Evolutionary conservation across 2,797 vertebrate genomes (phyloP).

Genomic region (Dendrocincla fuliginosa): DNA sequence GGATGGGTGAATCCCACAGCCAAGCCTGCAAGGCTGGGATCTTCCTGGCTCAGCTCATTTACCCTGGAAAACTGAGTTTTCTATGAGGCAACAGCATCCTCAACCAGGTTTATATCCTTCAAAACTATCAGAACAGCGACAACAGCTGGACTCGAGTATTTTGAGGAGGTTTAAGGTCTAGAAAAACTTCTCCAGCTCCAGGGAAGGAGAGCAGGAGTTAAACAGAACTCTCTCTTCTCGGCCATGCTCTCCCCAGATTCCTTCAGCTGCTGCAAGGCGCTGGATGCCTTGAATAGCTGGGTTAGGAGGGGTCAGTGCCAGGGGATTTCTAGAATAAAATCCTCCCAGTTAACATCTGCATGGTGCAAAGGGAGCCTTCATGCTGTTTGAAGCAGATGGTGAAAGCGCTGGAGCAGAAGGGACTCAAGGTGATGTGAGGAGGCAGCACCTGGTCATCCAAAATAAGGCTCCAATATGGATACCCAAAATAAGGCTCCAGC

Average conservation of each 20-base stretch:
- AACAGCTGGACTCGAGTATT: not conserved
- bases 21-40: not conserved
- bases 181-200: not conserved
- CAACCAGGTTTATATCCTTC: not conserved
- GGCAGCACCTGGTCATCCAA: not conserved
- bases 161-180: not conserved
- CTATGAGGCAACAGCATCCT: not conserved
- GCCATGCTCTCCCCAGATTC: not conserved
- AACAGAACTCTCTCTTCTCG: not conserved
- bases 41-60: not conserved
- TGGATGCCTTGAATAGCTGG: not conserved
- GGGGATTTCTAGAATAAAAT: not conserved
- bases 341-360: not conserved
- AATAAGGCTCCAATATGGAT: not conserved
- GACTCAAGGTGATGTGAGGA: not conserved
- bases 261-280: not conserved
- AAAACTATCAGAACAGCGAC: not conserved
- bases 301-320: not conserved
- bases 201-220: not conserved
- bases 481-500: not conserved
- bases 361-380: not conserved
- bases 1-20: not conserved
- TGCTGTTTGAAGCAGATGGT: fast-evolving
- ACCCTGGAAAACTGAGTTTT: not conserved
- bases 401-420: not conserved